Conservation (phyloP, 2,888 invertebrate species). For the Luffia ferchaultella region DNA sequence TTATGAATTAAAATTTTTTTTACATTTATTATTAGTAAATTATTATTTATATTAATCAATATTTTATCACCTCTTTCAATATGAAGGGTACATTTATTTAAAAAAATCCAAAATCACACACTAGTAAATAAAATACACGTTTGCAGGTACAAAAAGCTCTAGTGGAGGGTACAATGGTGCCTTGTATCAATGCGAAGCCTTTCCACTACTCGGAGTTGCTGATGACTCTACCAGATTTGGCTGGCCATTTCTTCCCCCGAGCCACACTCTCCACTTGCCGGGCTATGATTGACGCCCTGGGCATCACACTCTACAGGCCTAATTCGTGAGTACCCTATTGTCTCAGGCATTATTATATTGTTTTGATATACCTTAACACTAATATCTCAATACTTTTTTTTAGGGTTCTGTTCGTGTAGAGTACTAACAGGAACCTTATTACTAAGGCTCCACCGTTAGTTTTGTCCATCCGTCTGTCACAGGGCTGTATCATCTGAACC, state of each 20-base stretch:
- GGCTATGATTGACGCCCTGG: slow-evolving; percentile 81
- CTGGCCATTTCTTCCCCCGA: slow-evolving; percentile 81
- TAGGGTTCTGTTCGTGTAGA: neutral
- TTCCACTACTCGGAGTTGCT: slow-evolving; percentile 82
- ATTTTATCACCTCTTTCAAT: too few species aligned
- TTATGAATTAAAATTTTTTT: too few species aligned
- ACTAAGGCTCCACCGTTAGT: too few species aligned
- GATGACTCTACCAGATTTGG: slow-evolving; percentile 84
- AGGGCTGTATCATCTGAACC: too few species aligned
- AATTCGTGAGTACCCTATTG: slow-evolving; percentile 74
- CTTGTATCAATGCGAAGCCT: slow-evolving; percentile 88
- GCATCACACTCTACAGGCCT: slow-evolving; percentile 81
- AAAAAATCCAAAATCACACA: too few species aligned
- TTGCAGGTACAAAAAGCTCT: slow-evolving; percentile 78
- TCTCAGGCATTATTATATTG: neutral
- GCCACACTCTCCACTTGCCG: slow-evolving; percentile 78
- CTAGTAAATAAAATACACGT: too few species aligned
- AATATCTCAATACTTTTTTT: neutral
- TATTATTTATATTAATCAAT: too few species aligned
- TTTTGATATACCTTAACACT: neutral
- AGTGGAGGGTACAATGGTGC: slow-evolving; percentile 82
- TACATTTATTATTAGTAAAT: too few species aligned
- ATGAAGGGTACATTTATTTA: too few species aligned
- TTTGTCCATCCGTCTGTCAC: too few species aligned
- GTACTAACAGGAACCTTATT: too few species aligned